Conservation (phyloP, 2,888 invertebrate species). For the Papilio elwesi region DNA sequence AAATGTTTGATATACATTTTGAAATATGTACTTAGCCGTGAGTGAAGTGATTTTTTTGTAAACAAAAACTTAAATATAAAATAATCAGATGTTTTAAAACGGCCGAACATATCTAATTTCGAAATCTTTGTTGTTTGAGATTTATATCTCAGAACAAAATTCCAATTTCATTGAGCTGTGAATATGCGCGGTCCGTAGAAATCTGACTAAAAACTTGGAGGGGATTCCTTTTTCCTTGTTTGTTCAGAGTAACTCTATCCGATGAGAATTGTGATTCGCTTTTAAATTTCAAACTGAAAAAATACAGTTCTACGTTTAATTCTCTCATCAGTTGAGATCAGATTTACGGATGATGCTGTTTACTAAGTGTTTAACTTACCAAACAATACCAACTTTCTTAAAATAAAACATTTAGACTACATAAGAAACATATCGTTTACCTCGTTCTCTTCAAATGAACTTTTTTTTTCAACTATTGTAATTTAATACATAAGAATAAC, state of each 20-base stretch:
- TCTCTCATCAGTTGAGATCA: constrained; percentile 20
- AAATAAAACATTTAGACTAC: too few relatives aligned
- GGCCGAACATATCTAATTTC: not conserved
- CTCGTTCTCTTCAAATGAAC: too few relatives aligned
- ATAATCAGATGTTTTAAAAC: too few relatives aligned
- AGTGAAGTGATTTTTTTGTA: too few relatives aligned
- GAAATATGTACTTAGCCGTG: too few relatives aligned
- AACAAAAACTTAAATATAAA: too few relatives aligned
- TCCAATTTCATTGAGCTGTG: constrained; percentile 71
- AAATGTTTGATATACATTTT: too few relatives aligned
- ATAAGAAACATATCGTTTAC: too few relatives aligned
- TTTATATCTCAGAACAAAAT: constrained; percentile 65
- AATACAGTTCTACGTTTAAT: constrained; percentile 47
- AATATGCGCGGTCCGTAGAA: constrained; percentile 62
- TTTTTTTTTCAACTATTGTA: too few relatives aligned
- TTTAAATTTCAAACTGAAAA: constrained; percentile 53
- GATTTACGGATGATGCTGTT: constrained; percentile 1
- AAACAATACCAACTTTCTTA: not conserved
- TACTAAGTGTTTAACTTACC: not conserved
- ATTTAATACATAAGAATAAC: too few relatives aligned
- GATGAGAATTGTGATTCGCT: constrained; percentile 60
- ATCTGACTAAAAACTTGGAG: constrained; percentile 70
- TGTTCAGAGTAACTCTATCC: constrained; percentile 56
- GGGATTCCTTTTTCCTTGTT: constrained; percentile 66
- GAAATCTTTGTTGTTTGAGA: constrained; percentile 51